Conservation (phyloP, 2,888 invertebrate species). For the Drosophila subquinaria region DNA sequence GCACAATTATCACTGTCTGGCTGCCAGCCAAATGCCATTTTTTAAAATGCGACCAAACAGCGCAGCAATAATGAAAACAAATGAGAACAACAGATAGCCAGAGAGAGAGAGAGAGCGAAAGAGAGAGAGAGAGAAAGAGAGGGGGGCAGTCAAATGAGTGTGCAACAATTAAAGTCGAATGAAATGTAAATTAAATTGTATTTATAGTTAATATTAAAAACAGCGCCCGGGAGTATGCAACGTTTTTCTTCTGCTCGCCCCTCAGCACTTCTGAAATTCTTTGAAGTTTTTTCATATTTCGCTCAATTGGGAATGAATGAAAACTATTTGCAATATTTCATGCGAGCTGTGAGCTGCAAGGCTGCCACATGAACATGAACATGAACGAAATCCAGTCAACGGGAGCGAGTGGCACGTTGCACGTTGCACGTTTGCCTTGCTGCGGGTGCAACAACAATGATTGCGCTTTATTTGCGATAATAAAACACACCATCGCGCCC, state of each 20-base stretch:
- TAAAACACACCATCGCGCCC: slow-evolving; percentile 80
- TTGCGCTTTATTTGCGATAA: slow-evolving; percentile 83
- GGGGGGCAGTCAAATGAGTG: too few species aligned
- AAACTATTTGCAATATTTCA: slow-evolving; percentile 81
- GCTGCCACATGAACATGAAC: slow-evolving; percentile 63
- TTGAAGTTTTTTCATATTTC: slow-evolving; percentile 59
- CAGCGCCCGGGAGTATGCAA: slow-evolving; percentile 25
- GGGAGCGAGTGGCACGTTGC: slow-evolving; percentile 24
- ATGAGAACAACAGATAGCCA: slow-evolving; percentile 30
- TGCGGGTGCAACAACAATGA: slow-evolving; percentile 79
- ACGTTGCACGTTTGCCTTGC: slow-evolving; percentile 34
- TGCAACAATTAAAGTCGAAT: slow-evolving; percentile 27
- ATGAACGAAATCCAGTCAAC: slow-evolving; percentile 61
- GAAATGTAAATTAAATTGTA: slow-evolving; percentile 51
- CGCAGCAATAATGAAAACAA: slow-evolving; percentile 68
- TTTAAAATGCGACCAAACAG: slow-evolving; percentile 28
- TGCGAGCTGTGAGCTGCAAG: slow-evolving; percentile 42
- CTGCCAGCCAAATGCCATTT: slow-evolving; percentile 41
- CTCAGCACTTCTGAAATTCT: slow-evolving; percentile 20
- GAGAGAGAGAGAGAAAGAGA: background rate
- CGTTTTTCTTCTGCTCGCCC: background rate
- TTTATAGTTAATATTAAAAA: slow-evolving; percentile 25
- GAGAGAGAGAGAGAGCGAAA: background rate
- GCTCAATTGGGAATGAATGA: slow-evolving; percentile 73
- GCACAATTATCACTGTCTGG: slow-evolving; percentile 65